These are phyloP conservation scores for Chroicocephalus ridibundus DNA, from an alignment of 2,113 vertebrate genomes.

Conservation along the genomic window DNA sequence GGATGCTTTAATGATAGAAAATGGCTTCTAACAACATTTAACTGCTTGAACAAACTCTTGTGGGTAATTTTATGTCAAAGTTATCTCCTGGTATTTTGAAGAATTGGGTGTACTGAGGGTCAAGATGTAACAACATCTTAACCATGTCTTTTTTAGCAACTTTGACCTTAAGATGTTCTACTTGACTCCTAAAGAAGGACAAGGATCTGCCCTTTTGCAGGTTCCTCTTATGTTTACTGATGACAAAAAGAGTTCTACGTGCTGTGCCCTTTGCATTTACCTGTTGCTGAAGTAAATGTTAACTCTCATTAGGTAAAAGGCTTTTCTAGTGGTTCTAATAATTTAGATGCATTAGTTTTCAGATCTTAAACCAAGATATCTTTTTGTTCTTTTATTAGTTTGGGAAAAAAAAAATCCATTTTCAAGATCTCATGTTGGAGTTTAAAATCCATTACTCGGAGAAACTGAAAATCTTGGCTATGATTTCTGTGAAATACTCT, in stretches of 20 bases:
- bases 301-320: neutral
- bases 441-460: neutral
- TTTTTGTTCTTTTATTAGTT: neutral
- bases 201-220: neutral
- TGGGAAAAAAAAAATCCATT: neutral
- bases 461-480: neutral
- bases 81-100: neutral
- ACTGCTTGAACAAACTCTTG: constrained; percentile 6
- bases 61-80: neutral
- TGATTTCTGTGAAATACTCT: neutral
- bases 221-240: neutral
- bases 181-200: neutral
- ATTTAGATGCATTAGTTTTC: neutral
- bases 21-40: neutral
- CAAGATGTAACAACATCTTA: constrained; percentile 3
- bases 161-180: neutral
- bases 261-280: neutral
- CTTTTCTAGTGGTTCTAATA: neutral
- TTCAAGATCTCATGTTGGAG: neutral
- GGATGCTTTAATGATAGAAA: constrained; percentile 8
- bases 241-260: neutral
- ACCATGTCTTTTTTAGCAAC: neutral
- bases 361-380: neutral
- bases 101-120: neutral
- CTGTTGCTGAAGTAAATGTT: neutral